Evolutionary conservation across 2,113 vertebrate species (phyloP).

Genomic region (Dryoscopus gambensis): DNA sequence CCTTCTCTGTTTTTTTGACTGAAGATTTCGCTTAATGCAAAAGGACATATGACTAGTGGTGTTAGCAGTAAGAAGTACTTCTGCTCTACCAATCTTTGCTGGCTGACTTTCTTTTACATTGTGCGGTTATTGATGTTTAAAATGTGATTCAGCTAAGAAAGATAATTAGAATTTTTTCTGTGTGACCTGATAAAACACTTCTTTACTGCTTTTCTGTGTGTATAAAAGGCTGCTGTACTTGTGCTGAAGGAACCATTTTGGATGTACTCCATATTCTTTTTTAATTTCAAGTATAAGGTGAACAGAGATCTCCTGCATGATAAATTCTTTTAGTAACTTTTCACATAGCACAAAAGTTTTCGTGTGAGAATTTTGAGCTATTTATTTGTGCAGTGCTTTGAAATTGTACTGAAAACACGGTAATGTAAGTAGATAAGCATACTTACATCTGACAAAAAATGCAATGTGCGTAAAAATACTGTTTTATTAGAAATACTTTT

Average conservation of each 20-base stretch:
- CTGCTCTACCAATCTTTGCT: background rate
- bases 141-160: background rate
- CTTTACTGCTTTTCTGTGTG: background rate
- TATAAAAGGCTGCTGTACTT: background rate
- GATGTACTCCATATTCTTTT: background rate
- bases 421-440: background rate
- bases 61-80: background rate
- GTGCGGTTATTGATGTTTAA: background rate
- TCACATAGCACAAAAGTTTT: background rate
- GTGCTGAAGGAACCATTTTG: background rate
- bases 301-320: background rate
- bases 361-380: background rate
- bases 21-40: background rate
- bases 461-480: background rate
- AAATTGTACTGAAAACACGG: background rate
- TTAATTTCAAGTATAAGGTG: background rate
- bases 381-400: background rate
- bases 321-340: background rate
- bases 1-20: background rate
- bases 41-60: background rate
- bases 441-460: background rate
- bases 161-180: background rate
- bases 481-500: background rate
- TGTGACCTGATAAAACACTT: background rate
- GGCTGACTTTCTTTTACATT: background rate